phyloP scores from a whole-genome alignment of 2,113 vertebrate species.

The Coturnix japonica region DNA sequence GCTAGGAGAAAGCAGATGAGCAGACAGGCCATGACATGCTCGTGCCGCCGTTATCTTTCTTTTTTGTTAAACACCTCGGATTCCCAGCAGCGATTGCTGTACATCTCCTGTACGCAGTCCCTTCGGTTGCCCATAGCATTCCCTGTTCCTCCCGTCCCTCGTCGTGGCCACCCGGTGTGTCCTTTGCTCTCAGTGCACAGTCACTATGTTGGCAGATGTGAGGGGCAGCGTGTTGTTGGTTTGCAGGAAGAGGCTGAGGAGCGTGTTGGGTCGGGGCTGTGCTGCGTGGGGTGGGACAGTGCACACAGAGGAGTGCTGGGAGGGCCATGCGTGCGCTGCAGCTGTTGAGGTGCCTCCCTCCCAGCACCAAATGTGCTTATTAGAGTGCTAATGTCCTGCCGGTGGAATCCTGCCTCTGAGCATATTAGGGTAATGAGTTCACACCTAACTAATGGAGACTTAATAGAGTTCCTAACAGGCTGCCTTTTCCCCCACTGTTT shows the following conservation, averaged over 20 bases:
- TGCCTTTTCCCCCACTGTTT: conserved; percentile 73
- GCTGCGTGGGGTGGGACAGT: no score
- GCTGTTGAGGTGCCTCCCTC: neutral
- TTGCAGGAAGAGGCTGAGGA: neutral
- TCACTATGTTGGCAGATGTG: rapidly evolving
- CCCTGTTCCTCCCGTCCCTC: rapidly evolving
- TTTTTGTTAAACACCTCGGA: neutral
- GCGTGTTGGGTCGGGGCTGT: rapidly evolving
- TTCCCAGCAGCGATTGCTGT: neutral
- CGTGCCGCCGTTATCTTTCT: rapidly evolving
- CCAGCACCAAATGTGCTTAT: conserved; percentile 53
- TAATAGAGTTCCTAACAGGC: conserved; percentile 80
- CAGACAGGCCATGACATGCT: rapidly evolving
- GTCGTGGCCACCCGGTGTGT: rapidly evolving
- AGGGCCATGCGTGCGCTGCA: neutral
- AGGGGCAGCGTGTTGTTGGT: rapidly evolving
- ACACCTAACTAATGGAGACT: conserved; percentile 79
- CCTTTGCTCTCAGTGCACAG: neutral
- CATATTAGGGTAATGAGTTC: conserved; percentile 82
- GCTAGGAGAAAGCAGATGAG: rapidly evolving
- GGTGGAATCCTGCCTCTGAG: conserved; percentile 79
- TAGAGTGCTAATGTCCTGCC: conserved; percentile 75
- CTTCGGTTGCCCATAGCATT: neutral
- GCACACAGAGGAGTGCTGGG: no score
- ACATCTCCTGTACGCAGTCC: rapidly evolving